phyloP scores from a whole-genome alignment of 2,797 vertebrate species.

The Rhabdomys pumilio region DNA sequence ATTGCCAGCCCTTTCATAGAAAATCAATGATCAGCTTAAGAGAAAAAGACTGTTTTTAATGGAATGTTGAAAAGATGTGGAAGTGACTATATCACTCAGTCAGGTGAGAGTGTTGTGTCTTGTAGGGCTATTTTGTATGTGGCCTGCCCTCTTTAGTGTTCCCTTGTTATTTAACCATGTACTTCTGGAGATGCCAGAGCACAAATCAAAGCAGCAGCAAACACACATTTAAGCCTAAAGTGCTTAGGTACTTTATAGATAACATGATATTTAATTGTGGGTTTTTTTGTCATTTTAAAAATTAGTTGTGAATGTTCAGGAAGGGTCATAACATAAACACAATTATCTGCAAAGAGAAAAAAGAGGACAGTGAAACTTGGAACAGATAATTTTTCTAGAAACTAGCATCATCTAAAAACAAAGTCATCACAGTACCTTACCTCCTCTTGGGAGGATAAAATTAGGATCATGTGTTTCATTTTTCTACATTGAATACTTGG shows the following conservation, averaged over 20 bases:
- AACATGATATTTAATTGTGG: neutral
- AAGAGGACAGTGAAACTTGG: neutral
- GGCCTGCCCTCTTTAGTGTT: neutral
- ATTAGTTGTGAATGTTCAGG: neutral
- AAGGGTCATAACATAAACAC: neutral
- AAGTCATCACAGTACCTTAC: neutral
- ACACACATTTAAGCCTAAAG: neutral
- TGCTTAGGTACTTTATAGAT: neutral
- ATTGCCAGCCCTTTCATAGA: conserved; percentile 85
- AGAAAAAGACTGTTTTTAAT: conserved; percentile 88
- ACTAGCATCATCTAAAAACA: neutral
- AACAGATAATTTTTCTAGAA: conserved; percentile 18
- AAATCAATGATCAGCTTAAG: conserved; percentile 88
- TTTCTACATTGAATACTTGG: neutral
- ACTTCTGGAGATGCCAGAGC: neutral
- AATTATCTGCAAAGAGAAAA: neutral
- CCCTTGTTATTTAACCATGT: neutral
- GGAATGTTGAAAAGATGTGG: conserved; percentile 85
- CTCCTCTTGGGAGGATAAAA: neutral
- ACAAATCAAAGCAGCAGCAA: neutral
- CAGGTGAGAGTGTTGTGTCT: conserved; percentile 51
- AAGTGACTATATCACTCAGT: conserved; percentile 82
- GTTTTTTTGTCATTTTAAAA: neutral
- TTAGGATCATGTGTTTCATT: neutral
- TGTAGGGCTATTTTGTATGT: conserved; percentile 67